phyloP scores from a whole-genome alignment of 1,140 invertebrate genomes.

The Brachionus sp. region DNA sequence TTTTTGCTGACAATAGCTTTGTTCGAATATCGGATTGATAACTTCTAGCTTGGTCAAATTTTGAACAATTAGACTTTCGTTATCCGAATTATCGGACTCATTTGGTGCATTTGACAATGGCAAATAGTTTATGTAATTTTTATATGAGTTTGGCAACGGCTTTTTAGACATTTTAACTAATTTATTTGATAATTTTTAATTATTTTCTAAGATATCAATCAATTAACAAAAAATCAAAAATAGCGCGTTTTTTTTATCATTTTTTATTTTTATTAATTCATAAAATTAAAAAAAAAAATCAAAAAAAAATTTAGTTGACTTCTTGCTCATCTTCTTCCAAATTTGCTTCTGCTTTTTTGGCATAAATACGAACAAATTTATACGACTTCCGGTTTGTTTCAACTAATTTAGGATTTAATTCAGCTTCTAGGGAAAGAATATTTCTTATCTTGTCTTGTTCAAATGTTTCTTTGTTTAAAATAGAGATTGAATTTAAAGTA shows the following conservation, averaged over 20 bases:
- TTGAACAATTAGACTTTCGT: background rate
- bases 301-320: background rate
- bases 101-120: background rate
- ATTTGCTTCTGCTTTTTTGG: background rate
- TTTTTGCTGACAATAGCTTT: background rate
- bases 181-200: slow-evolving; percentile 2
- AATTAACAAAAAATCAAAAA: background rate
- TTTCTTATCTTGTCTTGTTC: slow-evolving; percentile 27
- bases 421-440: background rate
- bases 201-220: slow-evolving; percentile 4
- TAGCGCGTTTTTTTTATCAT: background rate
- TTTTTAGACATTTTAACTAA: background rate
- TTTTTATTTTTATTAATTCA: background rate
- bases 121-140: slow-evolving; percentile 12
- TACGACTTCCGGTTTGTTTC: background rate
- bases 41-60: background rate
- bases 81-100: background rate
- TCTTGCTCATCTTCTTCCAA: background rate
- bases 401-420: background rate
- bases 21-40: background rate
- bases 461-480: slow-evolving; percentile 26
- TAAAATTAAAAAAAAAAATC: background rate
- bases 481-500: background rate
- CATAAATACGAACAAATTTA: background rate
- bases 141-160: background rate